A percentile compares a stretch with the other conserved stretches of the same genome.
These are phyloP conservation scores for Dolomedes plantarius DNA, from an alignment of 2,888 invertebrate species.

Conservation along the genomic window DNA sequence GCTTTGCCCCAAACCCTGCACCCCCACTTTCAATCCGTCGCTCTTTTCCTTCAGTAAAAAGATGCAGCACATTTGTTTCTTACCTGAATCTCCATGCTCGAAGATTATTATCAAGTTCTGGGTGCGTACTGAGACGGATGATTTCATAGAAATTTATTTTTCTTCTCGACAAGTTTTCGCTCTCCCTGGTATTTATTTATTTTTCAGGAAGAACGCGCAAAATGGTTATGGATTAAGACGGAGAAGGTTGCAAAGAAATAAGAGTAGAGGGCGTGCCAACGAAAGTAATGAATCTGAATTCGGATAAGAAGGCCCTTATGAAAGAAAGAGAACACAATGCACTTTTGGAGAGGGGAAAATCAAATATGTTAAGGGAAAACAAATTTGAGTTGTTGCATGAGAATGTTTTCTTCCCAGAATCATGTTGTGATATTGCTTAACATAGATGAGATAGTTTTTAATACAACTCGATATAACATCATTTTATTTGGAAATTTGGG, in stretches of 20 bases:
- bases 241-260: neutral
- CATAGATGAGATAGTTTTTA: too few relatives aligned
- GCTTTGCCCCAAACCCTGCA: slow-evolving; percentile 8
- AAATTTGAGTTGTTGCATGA: too few relatives aligned
- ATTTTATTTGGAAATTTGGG: too few relatives aligned
- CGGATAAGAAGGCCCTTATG: too few relatives aligned
- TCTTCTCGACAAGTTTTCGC: neutral
- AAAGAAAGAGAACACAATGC: too few relatives aligned
- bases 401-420: too few relatives aligned
- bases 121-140: neutral
- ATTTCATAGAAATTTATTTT: neutral
- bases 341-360: too few relatives aligned
- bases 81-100: neutral
- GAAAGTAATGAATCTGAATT: too few relatives aligned
- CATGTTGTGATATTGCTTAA: too few relatives aligned
- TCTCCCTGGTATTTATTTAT: neutral
- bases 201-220: neutral
- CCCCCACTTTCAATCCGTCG: neutral
- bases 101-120: neutral
- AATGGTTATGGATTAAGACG: neutral
- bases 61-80: neutral
- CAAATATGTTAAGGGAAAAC: too few relatives aligned
- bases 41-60: neutral
- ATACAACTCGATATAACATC: too few relatives aligned
- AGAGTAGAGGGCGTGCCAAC: too few relatives aligned